Conservation (phyloP, 2,113 vertebrate species). For the Sphyrna mokarran region DNA sequence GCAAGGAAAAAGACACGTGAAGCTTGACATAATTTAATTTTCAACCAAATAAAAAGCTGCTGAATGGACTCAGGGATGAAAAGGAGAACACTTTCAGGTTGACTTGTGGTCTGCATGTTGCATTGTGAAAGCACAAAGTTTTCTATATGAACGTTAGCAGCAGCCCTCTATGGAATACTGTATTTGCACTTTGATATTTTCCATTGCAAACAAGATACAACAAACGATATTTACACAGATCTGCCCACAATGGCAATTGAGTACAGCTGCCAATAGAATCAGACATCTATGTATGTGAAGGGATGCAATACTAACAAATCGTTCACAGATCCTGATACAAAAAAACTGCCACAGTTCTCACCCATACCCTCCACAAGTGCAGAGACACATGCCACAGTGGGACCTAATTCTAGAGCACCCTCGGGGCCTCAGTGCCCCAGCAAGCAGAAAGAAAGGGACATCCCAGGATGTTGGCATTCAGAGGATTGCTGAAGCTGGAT, state of each 20-base stretch:
- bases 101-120: background rate
- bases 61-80: background rate
- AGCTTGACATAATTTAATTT: background rate
- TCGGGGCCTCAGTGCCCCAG: too few species aligned
- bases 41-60: background rate
- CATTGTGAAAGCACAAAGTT: background rate
- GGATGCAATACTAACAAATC: background rate
- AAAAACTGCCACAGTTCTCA: too few species aligned
- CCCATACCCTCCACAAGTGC: too few species aligned
- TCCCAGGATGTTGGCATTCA: too few species aligned
- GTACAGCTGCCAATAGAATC: background rate
- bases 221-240: background rate
- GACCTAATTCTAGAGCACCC: too few species aligned
- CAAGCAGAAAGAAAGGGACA: too few species aligned
- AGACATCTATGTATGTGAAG: background rate
- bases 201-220: background rate
- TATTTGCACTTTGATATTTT: background rate
- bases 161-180: background rate
- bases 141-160: background rate
- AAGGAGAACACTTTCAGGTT: background rate
- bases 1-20: too few species aligned
- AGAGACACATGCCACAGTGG: too few species aligned
- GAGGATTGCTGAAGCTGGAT: too few species aligned
- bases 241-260: background rate
- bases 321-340: too few species aligned